Base-by-base conservation (phyloP, 2,113 vertebrate genomes). In the Protobothrops mucrosquamatus region DNA sequence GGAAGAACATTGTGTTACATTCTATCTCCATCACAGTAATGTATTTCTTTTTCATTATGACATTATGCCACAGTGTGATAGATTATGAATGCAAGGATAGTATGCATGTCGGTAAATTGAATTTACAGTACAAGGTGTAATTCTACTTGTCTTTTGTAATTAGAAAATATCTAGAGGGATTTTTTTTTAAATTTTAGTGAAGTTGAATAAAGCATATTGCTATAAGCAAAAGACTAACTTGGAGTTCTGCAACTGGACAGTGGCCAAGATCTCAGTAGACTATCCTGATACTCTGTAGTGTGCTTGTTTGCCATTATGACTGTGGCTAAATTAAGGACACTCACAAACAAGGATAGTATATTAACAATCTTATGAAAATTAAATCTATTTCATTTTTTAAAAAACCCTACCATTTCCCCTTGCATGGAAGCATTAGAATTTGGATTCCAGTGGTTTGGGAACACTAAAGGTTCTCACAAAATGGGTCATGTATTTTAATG, bases 21-120 rank as follows among this genome's bases (percentile, higher is more conserved):
- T 94, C 56, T 43, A 85, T 54, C 56, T 81, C 94, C 74, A 43
- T 81, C 43, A 81, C 74, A 81, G 74, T 87, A 88, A 69, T 91
- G 86, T 93, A 39, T n/a, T 59, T 87, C 94, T 95, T 95, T 94
- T 97, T 96, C 95, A 94, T 95, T 96, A 95, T 94, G 94, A 91
- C 90, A 95, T 69, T 92, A 95, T 96, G 96, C 94, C 96, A 95
- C 94, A 48, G 90, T 23, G 0, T 1, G n/a, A n/a, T 23, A 69
- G 0, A 56, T 69, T 24, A 9, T 55, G 57, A 54, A 23, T 91
- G 43, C 6, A 87, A 94, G 87, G 46, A 29, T 69, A 51, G 1
- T 91, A 6, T 56, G 14, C 85, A 54, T 14, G 22, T 26, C 51
- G 54, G 39, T 88, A 92, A 89, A 88, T 23, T 89, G 61, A 88